These are phyloP conservation scores for Leptobrachium leishanense DNA, from an alignment of 2,113 vertebrate species.

Conservation along the genomic window DNA sequence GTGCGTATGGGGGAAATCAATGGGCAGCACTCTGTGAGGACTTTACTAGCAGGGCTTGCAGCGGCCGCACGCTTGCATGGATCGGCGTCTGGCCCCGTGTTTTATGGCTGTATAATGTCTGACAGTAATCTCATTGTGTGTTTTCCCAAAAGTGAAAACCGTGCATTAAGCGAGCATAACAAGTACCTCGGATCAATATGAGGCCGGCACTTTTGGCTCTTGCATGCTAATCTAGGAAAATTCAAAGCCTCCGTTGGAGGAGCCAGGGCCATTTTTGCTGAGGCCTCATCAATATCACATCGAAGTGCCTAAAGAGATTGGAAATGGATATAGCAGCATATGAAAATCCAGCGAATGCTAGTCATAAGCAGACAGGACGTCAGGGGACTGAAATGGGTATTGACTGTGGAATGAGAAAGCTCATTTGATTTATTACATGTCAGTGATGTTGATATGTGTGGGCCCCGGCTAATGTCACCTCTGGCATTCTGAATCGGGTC, in stretches of 20 bases:
- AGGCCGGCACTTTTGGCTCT: conserved; percentile 42
- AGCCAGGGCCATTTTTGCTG: conserved; percentile 38
- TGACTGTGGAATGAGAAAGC: conserved; percentile 39
- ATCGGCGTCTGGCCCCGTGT: conserved; percentile 52
- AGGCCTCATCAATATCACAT: conserved; percentile 37
- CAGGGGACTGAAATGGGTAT: background rate
- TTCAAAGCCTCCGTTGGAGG: conserved; percentile 48
- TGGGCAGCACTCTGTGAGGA: conserved; percentile 27
- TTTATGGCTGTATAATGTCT: conserved; percentile 64
- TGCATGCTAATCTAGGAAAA: conserved; percentile 56
- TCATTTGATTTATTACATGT: conserved; percentile 52
- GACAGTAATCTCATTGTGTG: conserved; percentile 61
- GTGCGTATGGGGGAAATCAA: conserved; percentile 54
- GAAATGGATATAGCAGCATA: conserved; percentile 5
- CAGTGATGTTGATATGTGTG: conserved; percentile 35
- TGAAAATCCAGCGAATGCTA: background rate
- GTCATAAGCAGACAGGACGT: conserved; percentile 32
- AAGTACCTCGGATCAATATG: conserved; percentile 60
- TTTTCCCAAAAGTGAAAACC: conserved; percentile 66
- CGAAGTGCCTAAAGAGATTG: conserved; percentile 44
- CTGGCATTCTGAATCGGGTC: conserved; percentile 31
- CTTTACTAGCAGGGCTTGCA: conserved; percentile 51
- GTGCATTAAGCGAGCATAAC: conserved; percentile 59
- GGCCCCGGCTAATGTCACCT: conserved; percentile 43
- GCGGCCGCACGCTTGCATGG: conserved; percentile 52